Base-by-base conservation (phyloP, 2,888 invertebrate species). In the Drosophila nigritarsus region DNA sequence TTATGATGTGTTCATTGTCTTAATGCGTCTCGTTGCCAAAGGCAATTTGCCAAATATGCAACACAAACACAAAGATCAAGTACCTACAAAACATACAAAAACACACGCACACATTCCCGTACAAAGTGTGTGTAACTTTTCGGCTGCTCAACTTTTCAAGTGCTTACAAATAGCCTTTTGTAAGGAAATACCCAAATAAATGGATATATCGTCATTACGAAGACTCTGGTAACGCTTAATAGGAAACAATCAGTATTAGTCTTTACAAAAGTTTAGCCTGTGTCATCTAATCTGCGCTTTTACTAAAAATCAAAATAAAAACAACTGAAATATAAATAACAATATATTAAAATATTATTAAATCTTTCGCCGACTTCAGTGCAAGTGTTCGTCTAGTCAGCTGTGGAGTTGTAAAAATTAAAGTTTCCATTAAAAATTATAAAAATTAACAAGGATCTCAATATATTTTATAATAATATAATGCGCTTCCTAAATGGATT, bases 1-100 rank as follows among this genome's bases (percentile, higher is more conserved):
- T 89, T 88, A 87, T 86, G 82, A 88, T 90, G 90, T 87, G 87
- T 88, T 90, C 82, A 87, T 86, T 87, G 90, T 90, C 88, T 83
- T 90, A 80, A 90, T 88, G 86, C 72, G 71, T 53, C 42, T 68
- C 59, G 38, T 66, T 59, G 68, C 80, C 73, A 55, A 68, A 71
- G 74, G 73, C 79, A 71, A 78, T 80, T 87, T 75, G 54, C 69
- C 75, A 66, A 75, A 67, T 67, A 80, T 55, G 66, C 68, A 71
- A 65, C 65, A 51, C 55, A 60, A 73, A 54, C 56, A 70, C 55
- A 73, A 63, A 65, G 71, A 66, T 42, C 65, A 69, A 78, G 68
- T 73, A 59, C 64, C 56, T 56, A 59, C 56, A 61, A 32, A 42
- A 32, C 36, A 29, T 40, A 67, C 56, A 59, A 58, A 50, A 27